Evolutionary conservation across 2,113 vertebrate species (phyloP).

Genomic region (Istiophorus platypterus): DNA sequence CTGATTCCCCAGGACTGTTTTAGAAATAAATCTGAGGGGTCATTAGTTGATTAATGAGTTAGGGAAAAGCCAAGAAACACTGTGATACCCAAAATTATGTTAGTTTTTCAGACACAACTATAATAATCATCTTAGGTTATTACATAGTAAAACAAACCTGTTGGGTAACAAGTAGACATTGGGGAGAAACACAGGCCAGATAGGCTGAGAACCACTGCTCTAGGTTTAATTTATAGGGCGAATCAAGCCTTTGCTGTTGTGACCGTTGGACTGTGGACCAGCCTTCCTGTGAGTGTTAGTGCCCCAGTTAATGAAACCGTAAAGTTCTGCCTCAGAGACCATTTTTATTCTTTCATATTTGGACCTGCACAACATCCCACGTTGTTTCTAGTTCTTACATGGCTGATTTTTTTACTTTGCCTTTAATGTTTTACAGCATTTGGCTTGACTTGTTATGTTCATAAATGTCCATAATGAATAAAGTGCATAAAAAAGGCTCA

Average conservation of each 20-base stretch:
- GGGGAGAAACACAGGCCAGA: not conserved
- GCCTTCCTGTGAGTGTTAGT: not conserved
- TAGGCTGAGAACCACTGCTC: not conserved
- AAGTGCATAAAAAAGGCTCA: not conserved
- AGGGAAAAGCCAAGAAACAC: too few relatives aligned
- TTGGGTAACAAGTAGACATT: not conserved
- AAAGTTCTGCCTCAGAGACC: not conserved
- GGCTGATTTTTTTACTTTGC: too few relatives aligned
- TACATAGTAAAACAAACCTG: too few relatives aligned
- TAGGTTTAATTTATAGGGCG: too few relatives aligned
- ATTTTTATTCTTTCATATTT: not conserved
- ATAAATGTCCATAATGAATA: not conserved
- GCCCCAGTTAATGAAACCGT: not conserved
- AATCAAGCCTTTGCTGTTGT: not conserved
- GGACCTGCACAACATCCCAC: not conserved
- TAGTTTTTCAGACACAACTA: too few relatives aligned
- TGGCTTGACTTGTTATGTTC: not conserved
- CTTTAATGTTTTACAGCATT: not conserved
- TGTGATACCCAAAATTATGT: too few relatives aligned
- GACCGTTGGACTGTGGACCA: not conserved
- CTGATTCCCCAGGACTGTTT: too few relatives aligned
- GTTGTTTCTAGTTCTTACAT: not conserved
- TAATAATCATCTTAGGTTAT: too few relatives aligned
- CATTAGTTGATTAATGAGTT: too few relatives aligned
- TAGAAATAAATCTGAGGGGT: too few relatives aligned